Conservation (phyloP, 2,797 vertebrate genomes). For the Manis javanica region DNA sequence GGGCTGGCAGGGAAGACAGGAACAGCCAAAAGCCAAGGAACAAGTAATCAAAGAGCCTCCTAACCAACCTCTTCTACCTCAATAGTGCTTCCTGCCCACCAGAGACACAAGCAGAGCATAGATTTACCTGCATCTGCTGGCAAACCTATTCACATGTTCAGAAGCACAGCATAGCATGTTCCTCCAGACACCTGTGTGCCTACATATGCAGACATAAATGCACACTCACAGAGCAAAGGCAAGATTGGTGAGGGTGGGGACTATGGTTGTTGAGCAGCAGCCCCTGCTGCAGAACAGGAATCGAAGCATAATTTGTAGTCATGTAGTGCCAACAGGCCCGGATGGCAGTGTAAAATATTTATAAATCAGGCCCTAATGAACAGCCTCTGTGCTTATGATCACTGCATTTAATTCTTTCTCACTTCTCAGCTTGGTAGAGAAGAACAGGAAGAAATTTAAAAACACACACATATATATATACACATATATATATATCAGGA, state of each 20-base stretch:
- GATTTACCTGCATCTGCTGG: neutral
- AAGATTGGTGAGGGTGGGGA: neutral
- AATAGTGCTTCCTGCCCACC: neutral
- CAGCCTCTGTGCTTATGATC: conserved; percentile 62
- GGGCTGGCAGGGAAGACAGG: neutral
- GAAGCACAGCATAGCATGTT: neutral
- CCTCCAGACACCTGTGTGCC: neutral
- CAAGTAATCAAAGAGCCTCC: neutral
- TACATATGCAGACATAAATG: neutral
- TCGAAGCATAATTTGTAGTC: conserved; percentile 64
- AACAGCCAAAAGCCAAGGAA: neutral
- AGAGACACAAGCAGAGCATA: neutral
- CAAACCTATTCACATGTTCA: neutral
- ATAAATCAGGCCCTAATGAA: conserved; percentile 76
- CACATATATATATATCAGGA: neutral
- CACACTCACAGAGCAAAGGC: neutral
- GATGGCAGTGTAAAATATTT: conserved; percentile 64
- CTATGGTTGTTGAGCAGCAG: conserved; percentile 45
- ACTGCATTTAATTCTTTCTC: conserved; percentile 64
- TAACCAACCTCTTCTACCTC: neutral
- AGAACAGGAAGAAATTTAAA: neutral
- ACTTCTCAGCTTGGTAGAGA: neutral
- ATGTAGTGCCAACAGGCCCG: conserved; percentile 56
- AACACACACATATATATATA: too few relatives aligned
- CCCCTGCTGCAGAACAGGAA: neutral